Conservation (phyloP, 2,888 invertebrate species). For the Hoplodrina ambigua region DNA sequence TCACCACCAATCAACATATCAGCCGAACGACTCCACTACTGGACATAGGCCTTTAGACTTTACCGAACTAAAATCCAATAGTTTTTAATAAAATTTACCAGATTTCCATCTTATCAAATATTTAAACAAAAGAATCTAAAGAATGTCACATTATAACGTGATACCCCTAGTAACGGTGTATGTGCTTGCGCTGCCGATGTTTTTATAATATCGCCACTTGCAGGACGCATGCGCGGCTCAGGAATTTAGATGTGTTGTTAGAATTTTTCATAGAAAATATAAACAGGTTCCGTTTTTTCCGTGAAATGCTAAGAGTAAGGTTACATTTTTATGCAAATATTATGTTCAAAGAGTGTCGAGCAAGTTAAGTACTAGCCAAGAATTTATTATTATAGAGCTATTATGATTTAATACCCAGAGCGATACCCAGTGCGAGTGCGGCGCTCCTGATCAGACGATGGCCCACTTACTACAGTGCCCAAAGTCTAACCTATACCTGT, state of each 20-base stretch:
- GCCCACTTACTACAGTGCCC: no score
- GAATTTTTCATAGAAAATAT: slow-evolving; percentile 53
- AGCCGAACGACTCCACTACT: no score
- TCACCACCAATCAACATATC: no score
- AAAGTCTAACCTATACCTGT: no score
- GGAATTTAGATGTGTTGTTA: slow-evolving; percentile 57
- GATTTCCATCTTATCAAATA: neutral
- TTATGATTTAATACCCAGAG: neutral
- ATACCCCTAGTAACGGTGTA: slow-evolving; percentile 56
- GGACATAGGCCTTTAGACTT: no score
- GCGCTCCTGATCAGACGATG: no score
- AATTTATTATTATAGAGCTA: neutral
- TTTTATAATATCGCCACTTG: slow-evolving; percentile 59
- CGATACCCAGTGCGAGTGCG: no score
- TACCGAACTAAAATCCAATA: neutral
- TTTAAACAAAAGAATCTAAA: slow-evolving; percentile 8
- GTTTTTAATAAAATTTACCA: neutral
- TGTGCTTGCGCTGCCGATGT: slow-evolving; percentile 54
- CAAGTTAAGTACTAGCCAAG: neutral
- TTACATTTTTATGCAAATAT: slow-evolving; percentile 44
- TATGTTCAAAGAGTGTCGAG: neutral
- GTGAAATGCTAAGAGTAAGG: slow-evolving; percentile 14
- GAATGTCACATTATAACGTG: slow-evolving; percentile 13
- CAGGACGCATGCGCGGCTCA: slow-evolving; percentile 54
- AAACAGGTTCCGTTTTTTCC: slow-evolving; percentile 39